Evolutionary conservation across 2,113 vertebrate species (phyloP), one percentile per base, ranked within the genome.

Genomic region (Epinephelus fuscoguttatus): DNA sequence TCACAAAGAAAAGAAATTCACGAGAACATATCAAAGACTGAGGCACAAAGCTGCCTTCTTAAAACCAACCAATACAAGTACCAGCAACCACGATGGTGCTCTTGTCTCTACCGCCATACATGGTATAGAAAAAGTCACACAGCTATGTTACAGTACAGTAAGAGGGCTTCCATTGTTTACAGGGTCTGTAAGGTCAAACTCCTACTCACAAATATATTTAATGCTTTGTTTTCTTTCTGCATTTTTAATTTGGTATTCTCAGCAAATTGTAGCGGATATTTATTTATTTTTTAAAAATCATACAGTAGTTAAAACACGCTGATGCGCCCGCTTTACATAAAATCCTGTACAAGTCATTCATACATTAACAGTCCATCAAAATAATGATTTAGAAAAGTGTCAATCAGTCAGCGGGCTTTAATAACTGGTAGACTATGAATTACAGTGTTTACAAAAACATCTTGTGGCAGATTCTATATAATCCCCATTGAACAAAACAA

Each of bases 41-140:
- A 89, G 91, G 92, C 91, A 91, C 84, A 88, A 92, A 94, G 80
- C 88, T 92, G 94, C 93, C 92, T 88, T 76, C 87, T 87, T 30
- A 82, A 84, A 91, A 84, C 75, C 68, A 64, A 82, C 71, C 56
- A 49, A 70, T 63, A 88, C 82, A 61, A 88, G 85, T 87, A 93
- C 88, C 86, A 71, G 77, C 83, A 67, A 82, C 70, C 74, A 33
- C 9, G 63, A 50, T 3, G 87, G 75, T 33, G 78, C 82, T 70
- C 56, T 57, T 52, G 76, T 59, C 57, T 88, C 88, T 83, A 89
- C 85, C 57, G 73, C 76, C 69, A 71, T 59, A 84, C 70, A 11
- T 40, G 73, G 73, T 78, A 71, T 77, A 90, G 81, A 90, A 88
- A 90, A 90, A 74, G 47, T 82, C 72, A 87, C 79, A 89, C 86